Evolutionary conservation across 2,888 invertebrate genomes (phyloP), one percentile per base, ranked within the genome.

Genomic region (Drosophila borborema): DNA sequence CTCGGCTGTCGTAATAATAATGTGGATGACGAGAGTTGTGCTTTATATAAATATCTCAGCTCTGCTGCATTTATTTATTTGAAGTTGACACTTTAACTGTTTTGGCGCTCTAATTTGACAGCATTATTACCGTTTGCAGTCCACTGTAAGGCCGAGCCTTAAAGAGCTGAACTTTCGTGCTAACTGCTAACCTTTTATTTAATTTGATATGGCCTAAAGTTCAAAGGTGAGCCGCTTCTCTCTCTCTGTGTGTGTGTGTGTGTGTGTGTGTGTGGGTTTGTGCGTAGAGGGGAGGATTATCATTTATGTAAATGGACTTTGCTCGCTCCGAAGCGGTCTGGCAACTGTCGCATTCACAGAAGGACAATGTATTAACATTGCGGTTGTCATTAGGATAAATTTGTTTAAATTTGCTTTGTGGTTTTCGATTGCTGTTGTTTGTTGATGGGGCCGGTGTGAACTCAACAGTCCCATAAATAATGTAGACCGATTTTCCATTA

Each of bases 231-330:
- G 46, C 14, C 23, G 49, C 43, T 46, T n/a, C 12, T 54, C 20
- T 60, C 34, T 54, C 45, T 46, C 46, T 34, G 46, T 28, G 46
- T 48, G 14, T 56, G 41, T 54, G 53, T 45, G 28, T 7, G 40
- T 38, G 48, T 40, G 49, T 28, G 20, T 31, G 45, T 45, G 28
- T 7, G 40, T 38, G 48, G 36, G 49, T 28, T n/a, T 31, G 45
- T 34, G 14, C 18, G 23, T 46, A 20, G 20, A 18, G 46, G 60
- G 48, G 18, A 23, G 70, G 59, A 83, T 83, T 77, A 82, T 68
- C 71, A 86, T 84, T 83, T 84, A 86, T 83, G 73, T 73, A 86
- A 82, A 83, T 86, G 84, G 86, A 82, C 74, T 81, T 55, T 63
- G 83, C 69, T 66, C 68, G 73, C 71, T 71, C 62, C 28, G 28